A percentile compares a stretch with the other conserved stretches of the same genome.
Conservation (phyloP, 2,888 invertebrate genomes). For the Bugulina stolonifera region DNA sequence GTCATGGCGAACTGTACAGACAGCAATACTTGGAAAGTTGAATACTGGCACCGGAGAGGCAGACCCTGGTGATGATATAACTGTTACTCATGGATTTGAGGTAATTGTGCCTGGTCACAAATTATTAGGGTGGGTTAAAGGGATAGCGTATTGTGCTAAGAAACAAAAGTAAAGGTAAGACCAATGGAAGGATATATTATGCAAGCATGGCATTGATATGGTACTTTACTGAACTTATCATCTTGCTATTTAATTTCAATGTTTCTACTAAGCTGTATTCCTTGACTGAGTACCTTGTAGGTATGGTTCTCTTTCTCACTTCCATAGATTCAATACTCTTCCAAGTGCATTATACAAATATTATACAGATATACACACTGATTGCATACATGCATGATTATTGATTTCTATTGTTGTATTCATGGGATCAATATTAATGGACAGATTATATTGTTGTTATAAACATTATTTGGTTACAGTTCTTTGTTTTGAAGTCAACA, state of each 20-base stretch:
- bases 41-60: constrained; percentile 29
- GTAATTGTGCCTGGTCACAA: no score
- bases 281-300: no score
- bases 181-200: no score
- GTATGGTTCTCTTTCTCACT: no score
- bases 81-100: constrained; percentile 36
- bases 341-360: background rate
- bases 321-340: background rate
- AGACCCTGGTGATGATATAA: constrained; percentile 33
- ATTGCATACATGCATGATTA: background rate
- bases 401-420: background rate
- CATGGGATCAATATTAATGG: background rate
- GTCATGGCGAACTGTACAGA: constrained; percentile 32
- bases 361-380: background rate
- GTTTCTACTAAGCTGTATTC: no score
- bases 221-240: no score
- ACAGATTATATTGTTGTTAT: background rate
- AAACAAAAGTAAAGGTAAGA: no score
- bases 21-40: constrained; percentile 32
- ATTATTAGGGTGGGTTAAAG: no score
- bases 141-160: no score
- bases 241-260: no score
- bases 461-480: no score
- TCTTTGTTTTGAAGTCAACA: background rate
- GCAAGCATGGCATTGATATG: no score